Percentiles rank a stretch among this genome's conserved stretches.
phyloP scores from a whole-genome alignment of 2,888 invertebrate genomes.

The Xestia rhomboidea region DNA sequence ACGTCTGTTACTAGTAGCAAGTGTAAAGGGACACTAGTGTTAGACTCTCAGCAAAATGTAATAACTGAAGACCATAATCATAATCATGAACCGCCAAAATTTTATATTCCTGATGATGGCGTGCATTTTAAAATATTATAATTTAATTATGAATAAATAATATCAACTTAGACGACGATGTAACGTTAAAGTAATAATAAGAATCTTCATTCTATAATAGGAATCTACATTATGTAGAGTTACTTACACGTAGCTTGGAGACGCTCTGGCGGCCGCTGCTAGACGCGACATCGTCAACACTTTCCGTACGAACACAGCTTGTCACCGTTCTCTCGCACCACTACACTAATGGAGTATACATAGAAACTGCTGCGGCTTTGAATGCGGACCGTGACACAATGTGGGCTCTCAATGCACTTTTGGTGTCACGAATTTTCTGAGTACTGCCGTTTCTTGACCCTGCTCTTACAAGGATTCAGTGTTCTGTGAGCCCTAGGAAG shows the following conservation, averaged over 20 bases:
- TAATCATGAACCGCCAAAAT: conserved; percentile 15
- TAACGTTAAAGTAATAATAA: too few relatives aligned
- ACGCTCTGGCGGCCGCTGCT: too few relatives aligned
- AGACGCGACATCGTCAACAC: too few relatives aligned
- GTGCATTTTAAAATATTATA: not conserved
- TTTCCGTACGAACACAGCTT: too few relatives aligned
- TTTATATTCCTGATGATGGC: conserved; percentile 10
- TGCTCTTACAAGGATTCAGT: not conserved
- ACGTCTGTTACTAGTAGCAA: not conserved
- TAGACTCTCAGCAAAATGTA: conserved; percentile 23
- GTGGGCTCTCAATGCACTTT: not conserved
- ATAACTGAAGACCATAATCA: conserved; percentile 30
- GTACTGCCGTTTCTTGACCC: too few relatives aligned
- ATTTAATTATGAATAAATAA: too few relatives aligned
- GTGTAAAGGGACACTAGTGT: conserved; percentile 17
- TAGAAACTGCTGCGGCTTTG: not conserved
- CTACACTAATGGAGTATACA: not conserved
- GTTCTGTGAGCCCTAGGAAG: not conserved
- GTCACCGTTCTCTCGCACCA: too few relatives aligned
- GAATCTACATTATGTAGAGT: too few relatives aligned
- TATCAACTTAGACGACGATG: too few relatives aligned
- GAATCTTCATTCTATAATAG: too few relatives aligned
- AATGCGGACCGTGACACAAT: not conserved
- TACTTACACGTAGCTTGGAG: too few relatives aligned
- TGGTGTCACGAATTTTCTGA: not conserved